Percentiles rank a stretch among this genome's conserved stretches.
Evolutionary conservation across 2,113 vertebrate genomes (phyloP).

Genomic region (Saccopteryx bilineata): DNA sequence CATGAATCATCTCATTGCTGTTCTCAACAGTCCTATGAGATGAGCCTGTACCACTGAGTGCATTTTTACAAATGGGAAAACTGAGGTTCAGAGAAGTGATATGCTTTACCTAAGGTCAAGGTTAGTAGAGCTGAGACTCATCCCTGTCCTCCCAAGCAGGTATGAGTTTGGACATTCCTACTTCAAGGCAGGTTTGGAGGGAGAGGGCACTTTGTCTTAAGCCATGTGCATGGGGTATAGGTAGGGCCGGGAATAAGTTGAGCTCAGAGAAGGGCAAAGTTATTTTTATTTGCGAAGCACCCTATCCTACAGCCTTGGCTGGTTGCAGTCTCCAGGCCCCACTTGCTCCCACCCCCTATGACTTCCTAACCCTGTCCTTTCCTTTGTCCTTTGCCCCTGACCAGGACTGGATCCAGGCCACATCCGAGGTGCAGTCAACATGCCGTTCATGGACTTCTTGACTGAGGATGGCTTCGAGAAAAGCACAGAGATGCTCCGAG

Average conservation of each 20-base stretch:
- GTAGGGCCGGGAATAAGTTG: background rate
- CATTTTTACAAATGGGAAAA: constrained; percentile 47
- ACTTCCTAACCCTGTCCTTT: constrained; percentile 32
- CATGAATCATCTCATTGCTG: background rate
- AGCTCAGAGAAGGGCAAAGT: background rate
- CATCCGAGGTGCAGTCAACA: constrained; percentile 93
- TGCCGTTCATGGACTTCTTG: constrained; percentile 94
- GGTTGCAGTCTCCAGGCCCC: background rate
- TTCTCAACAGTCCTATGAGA: background rate
- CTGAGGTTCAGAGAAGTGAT: background rate
- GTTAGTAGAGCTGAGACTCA: background rate
- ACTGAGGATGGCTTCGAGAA: constrained; percentile 91
- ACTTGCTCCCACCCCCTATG: accelerated
- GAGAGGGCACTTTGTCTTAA: background rate
- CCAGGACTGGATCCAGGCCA: constrained; percentile 94
- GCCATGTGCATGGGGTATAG: accelerated
- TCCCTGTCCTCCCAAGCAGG: background rate
- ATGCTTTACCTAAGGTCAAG: background rate
- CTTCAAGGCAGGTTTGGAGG: background rate
- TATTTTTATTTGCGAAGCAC: background rate
- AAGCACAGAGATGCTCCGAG: constrained; percentile 87
- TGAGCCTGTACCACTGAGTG: background rate
- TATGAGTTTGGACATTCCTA: background rate
- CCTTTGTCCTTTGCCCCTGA: background rate
- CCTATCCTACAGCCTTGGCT: background rate